Conservation (phyloP, 1,140 invertebrate genomes). For the Andrena cerasifolii region DNA sequence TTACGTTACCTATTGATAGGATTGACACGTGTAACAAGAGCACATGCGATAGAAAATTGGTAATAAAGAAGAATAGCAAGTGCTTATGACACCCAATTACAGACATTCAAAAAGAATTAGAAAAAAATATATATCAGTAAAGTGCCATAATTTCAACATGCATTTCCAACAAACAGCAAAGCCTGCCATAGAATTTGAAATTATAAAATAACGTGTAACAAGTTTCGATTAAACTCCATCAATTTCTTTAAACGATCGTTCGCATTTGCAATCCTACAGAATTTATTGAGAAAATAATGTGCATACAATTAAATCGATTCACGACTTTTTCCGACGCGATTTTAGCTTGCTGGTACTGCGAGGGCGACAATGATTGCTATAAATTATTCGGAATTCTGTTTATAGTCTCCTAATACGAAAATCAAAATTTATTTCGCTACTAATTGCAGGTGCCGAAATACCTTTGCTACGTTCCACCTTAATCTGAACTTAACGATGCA, state of each 20-base stretch:
- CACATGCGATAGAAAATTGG: conserved; percentile 6
- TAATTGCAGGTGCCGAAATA: conserved; percentile 7
- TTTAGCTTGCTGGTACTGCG: conserved; percentile 1
- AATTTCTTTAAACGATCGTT: conserved; percentile 16
- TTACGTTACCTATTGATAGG: neutral
- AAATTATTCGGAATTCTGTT: neutral
- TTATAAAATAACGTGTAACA: conserved; percentile 46
- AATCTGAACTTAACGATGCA: conserved; percentile 9
- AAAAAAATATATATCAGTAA: conserved; percentile 6
- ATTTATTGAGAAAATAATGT: conserved; percentile 22
- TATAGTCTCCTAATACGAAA: neutral
- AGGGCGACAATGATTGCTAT: conserved; percentile 8
- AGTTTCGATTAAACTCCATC: conserved; percentile 10
- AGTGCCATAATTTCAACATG: conserved; percentile 33
- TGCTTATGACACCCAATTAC: neutral
- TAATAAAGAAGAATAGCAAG: neutral
- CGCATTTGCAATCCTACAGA: conserved; percentile 29
- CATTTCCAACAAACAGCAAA: conserved; percentile 42
- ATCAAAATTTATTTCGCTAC: neutral
- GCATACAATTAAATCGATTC: conserved; percentile 18
- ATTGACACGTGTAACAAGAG: neutral
- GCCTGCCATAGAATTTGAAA: conserved; percentile 39
- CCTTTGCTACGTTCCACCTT: neutral
- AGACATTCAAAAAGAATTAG: neutral
- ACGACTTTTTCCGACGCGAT: neutral